Evolutionary conservation across 2,888 invertebrate genomes (phyloP).

Genomic region (Eristalinus aeneus): DNA sequence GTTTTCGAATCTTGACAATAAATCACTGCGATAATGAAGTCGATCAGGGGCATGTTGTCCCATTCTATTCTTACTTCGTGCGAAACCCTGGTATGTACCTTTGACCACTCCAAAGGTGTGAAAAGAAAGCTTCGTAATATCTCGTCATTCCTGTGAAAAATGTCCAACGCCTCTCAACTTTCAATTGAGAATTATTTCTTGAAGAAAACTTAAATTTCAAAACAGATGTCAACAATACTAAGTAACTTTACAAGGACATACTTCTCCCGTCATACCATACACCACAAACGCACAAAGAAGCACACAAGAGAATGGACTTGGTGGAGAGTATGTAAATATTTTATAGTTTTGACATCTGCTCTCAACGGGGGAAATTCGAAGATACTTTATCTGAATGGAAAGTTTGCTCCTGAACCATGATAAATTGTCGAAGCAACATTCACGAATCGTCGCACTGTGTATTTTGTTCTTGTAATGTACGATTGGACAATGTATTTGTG

Average conservation of each 20-base stretch:
- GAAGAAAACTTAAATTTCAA: not conserved
- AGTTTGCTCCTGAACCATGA: not conserved
- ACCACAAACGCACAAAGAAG: not conserved
- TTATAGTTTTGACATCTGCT: slow-evolving; percentile 8
- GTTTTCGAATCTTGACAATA: not conserved
- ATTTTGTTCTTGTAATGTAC: not conserved
- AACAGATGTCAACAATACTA: not conserved
- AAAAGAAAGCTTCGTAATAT: too few species aligned
- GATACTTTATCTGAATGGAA: not conserved
- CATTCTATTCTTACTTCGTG: not conserved
- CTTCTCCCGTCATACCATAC: not conserved
- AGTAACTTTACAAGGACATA: not conserved
- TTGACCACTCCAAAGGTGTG: too few species aligned
- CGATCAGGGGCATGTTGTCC: not conserved
- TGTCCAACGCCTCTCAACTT: too few species aligned
- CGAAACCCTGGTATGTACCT: too few species aligned
- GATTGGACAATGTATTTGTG: slow-evolving; percentile 25
- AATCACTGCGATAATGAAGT: not conserved
- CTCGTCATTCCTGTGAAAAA: too few species aligned
- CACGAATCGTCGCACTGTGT: slow-evolving; percentile 15
- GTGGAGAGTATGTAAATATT: not conserved
- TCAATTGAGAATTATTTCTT: not conserved
- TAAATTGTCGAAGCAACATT: not conserved
- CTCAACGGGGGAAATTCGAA: slow-evolving; percentile 5
- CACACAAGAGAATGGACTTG: not conserved